Base-by-base conservation (phyloP, 2,888 invertebrate species). In the Periphyllus acericola region DNA sequence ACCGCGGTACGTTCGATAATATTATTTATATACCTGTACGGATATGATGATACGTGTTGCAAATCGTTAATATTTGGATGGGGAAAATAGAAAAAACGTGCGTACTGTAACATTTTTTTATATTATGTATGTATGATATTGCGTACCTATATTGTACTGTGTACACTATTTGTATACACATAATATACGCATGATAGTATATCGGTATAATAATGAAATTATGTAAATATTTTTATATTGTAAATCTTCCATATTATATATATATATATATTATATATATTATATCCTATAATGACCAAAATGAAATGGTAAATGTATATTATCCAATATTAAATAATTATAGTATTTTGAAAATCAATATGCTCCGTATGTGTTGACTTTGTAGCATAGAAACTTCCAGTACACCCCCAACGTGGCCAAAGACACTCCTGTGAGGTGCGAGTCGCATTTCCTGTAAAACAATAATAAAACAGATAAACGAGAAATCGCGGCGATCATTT, bases 211-310 rank as follows among this genome's bases (percentile, higher is more conserved):
- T n/a, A 75, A 75, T 75, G 40, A 66, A 80, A 80, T 78, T 74
- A 52, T 87, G 86, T 87, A 87, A 74, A 87, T 87, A 87, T 80
- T 87, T 87, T 87, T 87, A 17, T 86, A 86, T 80, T 74, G 52
- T 87, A 86, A 80, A 87, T 87, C 86, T 87, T 80, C 80, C 80
- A 52, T 80, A 66, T 66, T n/a, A 36, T 81, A 79, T n/a, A n/a
- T n/a, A n/a, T n/a, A n/a, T n/a, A n/a, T n/a, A n/a, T n/a, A n/a
- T n/a, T n/a, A n/a, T n/a, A n/a, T n/a, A n/a, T 79, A 34, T 36
- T 79, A 55, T 86, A 86, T 72, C 46, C 36, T 72, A n/a, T n/a
- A 52, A 71, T n/a, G 86, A 87, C 80, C 86, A 80, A 80, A 80
- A 80, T 74, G 9, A 80, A 80, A 80, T 74, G 72, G 72, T 5